Base-by-base conservation (phyloP, 2,888 invertebrate species). In the Tricholauxania praeusta region DNA sequence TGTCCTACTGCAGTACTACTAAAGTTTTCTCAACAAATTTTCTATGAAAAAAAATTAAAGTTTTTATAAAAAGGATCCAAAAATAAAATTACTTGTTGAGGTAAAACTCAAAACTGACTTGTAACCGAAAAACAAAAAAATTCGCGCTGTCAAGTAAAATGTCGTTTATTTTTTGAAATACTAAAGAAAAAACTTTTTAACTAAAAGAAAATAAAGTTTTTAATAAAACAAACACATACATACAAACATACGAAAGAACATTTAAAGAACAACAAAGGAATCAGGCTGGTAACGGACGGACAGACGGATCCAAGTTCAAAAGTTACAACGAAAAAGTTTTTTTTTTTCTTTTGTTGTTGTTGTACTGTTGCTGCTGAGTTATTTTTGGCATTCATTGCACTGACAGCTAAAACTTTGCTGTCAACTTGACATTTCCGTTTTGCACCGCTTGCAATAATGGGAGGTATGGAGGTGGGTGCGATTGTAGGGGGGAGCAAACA, bases 281-380 rank as follows among this genome's bases (percentile, higher is more conserved):
- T 17, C 57, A 48, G 3, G 51, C 22, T 52, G 60, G 60, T n/a
- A 32, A 22, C 17, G 22, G n/a, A 52, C 22, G 14, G 28, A 59
- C 71, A 75, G 72, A 55, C 70, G 75, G 79, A 75, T 76, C 79
- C 79, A 82, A 82, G 82, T 81, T 82, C 79, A 82, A 82, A 82
- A 82, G 82, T 82, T 80, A 75, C 39, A 39, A 39, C 39, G 39
- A 39, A 79, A 78, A 80, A 79, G 77, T 76, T 77, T 53, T 60
- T 55, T 72, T 57, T 69, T 52, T 59, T 3, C 4, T 28, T 28
- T 22, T 22, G 0, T 48, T 65, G 15, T 63, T 47, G 48, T 67
- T 47, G 47, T 72, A 53, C 62, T 49, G 28, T 52, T 66, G 68
- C 47, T 22, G 51, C 49, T 57, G 51, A 64, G 59, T 71, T 71